Evolutionary conservation across 2,113 vertebrate species (phyloP).

Genomic region (Cygnus buccinator): DNA sequence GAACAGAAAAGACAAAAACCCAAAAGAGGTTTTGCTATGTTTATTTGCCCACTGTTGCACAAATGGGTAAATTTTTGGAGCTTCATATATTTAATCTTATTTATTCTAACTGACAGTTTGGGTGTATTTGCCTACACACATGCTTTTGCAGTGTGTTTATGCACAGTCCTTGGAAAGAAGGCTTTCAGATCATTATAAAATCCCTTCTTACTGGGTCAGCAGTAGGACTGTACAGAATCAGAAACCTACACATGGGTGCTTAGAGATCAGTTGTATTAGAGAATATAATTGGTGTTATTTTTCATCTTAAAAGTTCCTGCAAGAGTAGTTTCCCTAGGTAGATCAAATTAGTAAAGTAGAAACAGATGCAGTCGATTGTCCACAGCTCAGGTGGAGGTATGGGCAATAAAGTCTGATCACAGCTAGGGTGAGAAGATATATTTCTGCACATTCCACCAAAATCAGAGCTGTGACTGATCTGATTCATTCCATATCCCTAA

Average conservation of each 20-base stretch:
- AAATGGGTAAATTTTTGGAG: neutral
- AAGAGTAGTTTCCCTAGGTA: slow-evolving; percentile 60
- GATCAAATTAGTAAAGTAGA: slow-evolving; percentile 69
- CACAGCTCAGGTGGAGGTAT: slow-evolving; percentile 27
- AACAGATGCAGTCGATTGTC: slow-evolving; percentile 66
- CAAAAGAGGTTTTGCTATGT: neutral
- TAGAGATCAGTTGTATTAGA: slow-evolving; percentile 58
- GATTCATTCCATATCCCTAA: slow-evolving; percentile 39
- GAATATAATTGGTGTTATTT: slow-evolving; percentile 51
- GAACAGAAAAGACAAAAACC: neutral
- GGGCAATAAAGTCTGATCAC: slow-evolving; percentile 66
- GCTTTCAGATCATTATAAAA: neutral
- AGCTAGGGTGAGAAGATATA: slow-evolving; percentile 65
- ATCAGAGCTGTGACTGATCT: slow-evolving; percentile 54
- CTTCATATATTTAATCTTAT: neutral
- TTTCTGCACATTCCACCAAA: slow-evolving; percentile 27
- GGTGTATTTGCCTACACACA: neutral
- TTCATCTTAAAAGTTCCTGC: slow-evolving; percentile 72
- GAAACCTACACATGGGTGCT: neutral
- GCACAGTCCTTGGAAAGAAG: neutral
- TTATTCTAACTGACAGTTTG: neutral
- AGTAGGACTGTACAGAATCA: slow-evolving; percentile 3
- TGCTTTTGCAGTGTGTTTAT: neutral
- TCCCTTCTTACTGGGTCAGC: neutral
- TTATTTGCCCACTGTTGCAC: neutral